Percentiles rank a stretch among this genome's conserved stretches.
These are phyloP conservation scores for Crocuta crocuta DNA, from an alignment of 2,113 vertebrate genomes.

Conservation along the genomic window DNA sequence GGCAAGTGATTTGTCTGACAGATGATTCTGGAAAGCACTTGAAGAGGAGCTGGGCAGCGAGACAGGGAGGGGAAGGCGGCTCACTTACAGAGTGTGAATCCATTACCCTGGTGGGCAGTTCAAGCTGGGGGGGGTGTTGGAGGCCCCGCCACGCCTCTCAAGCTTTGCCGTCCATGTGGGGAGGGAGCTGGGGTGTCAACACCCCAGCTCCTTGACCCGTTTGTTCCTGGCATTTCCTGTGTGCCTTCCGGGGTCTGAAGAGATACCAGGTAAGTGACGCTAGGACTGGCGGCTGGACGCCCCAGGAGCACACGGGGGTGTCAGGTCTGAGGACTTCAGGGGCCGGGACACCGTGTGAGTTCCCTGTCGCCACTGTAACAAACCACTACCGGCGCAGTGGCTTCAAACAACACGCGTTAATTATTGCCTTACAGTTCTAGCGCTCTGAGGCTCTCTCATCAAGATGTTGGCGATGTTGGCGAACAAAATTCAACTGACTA, in stretches of 20 bases:
- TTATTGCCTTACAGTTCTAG: background rate
- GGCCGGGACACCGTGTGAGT: background rate
- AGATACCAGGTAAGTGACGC: background rate
- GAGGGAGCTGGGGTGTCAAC: background rate
- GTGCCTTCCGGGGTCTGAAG: background rate
- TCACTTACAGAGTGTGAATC: accelerated
- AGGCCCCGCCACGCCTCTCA: too few species aligned
- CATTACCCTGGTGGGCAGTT: accelerated
- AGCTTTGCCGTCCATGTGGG: background rate
- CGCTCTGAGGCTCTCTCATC: background rate
- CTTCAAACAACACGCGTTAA: background rate
- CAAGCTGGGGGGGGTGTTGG: too few species aligned
- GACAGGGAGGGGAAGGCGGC: background rate
- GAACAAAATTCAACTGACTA: background rate
- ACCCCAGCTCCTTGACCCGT: background rate
- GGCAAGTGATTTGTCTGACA: background rate
- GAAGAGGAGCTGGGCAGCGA: background rate
- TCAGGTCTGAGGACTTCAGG: background rate
- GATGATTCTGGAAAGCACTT: background rate
- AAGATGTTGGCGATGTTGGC: too few species aligned
- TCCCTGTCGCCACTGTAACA: background rate
- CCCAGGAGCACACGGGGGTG: background rate
- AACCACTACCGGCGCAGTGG: background rate
- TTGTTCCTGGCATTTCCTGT: accelerated
- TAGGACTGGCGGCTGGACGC: background rate